These are phyloP conservation scores for Peromyscus maniculatus DNA, from an alignment of 2,113 vertebrate species.

Conservation along the genomic window DNA sequence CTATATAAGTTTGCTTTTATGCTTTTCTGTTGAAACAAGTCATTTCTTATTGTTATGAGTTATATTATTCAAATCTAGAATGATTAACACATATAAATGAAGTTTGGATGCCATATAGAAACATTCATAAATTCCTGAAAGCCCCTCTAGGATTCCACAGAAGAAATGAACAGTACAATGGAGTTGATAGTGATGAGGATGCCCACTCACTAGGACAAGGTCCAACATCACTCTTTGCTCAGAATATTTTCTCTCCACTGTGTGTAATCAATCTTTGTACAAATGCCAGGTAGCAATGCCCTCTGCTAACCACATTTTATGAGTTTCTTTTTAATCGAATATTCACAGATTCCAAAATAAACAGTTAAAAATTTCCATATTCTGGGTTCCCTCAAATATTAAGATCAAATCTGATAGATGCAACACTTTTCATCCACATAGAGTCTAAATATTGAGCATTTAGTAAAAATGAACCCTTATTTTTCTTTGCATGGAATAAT, in stretches of 20 bases:
- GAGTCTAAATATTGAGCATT: constrained; percentile 59
- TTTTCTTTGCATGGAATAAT: constrained; percentile 79
- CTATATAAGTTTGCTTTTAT: neutral
- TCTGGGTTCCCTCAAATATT: constrained; percentile 80
- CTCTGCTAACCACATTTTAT: constrained; percentile 74
- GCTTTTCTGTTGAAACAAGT: neutral
- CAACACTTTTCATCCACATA: constrained; percentile 64
- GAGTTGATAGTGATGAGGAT: neutral
- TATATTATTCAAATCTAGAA: neutral
- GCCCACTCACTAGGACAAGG: neutral
- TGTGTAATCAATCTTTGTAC: constrained; percentile 64
- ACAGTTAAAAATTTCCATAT: constrained; percentile 66
- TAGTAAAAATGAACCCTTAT: constrained; percentile 56
- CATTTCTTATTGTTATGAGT: neutral
- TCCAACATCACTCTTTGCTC: neutral
- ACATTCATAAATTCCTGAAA: neutral
- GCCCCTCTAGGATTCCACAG: too few relatives aligned
- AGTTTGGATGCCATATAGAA: neutral
- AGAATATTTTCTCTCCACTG: constrained; percentile 66
- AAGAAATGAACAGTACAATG: neutral
- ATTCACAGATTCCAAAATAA: constrained; percentile 67
- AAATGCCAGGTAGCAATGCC: constrained; percentile 68
- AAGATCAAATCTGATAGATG: constrained; percentile 39
- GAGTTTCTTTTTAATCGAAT: constrained; percentile 81
- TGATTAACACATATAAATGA: neutral